These are phyloP conservation scores for Rhinolophus ferrumequinum DNA, from an alignment of 2,113 vertebrate species.

Conservation along the genomic window DNA sequence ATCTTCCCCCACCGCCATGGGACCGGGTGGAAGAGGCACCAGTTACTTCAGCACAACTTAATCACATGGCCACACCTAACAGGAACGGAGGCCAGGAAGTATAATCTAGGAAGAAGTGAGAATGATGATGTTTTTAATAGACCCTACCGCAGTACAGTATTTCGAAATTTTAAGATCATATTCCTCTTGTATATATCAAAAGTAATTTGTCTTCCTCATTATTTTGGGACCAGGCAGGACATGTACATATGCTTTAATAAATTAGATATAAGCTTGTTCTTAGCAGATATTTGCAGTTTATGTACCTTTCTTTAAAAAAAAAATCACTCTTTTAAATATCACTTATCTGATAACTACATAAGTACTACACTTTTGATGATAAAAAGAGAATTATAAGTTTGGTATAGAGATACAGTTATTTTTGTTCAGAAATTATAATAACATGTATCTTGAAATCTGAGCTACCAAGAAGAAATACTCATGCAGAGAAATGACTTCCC, in stretches of 20 bases:
- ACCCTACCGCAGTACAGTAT: rapidly evolving
- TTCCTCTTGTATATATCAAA: not conserved
- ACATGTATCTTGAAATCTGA: not conserved
- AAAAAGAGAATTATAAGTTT: not conserved
- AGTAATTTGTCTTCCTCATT: not conserved
- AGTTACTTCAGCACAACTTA: not conserved
- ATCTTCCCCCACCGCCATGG: too few species aligned
- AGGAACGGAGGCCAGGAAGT: not conserved
- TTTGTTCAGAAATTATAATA: not conserved
- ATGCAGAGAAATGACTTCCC: not conserved
- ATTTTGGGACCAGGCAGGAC: not conserved
- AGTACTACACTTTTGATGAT: not conserved
- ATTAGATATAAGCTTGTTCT: not conserved
- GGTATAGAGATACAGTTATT: not conserved
- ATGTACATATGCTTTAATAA: not conserved
- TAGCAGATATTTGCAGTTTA: not conserved
- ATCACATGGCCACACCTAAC: rapidly evolving
- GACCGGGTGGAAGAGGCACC: not conserved
- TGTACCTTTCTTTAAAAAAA: not conserved
- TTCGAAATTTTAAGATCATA: not conserved
- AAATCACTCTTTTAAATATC: not conserved
- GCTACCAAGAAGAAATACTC: not conserved
- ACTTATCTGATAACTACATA: not conserved
- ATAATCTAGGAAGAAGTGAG: not conserved
- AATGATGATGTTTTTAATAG: not conserved